These are phyloP conservation scores for Rhinopomastus cyanomelas DNA, from an alignment of 2,113 vertebrate species.

Conservation along the genomic window DNA sequence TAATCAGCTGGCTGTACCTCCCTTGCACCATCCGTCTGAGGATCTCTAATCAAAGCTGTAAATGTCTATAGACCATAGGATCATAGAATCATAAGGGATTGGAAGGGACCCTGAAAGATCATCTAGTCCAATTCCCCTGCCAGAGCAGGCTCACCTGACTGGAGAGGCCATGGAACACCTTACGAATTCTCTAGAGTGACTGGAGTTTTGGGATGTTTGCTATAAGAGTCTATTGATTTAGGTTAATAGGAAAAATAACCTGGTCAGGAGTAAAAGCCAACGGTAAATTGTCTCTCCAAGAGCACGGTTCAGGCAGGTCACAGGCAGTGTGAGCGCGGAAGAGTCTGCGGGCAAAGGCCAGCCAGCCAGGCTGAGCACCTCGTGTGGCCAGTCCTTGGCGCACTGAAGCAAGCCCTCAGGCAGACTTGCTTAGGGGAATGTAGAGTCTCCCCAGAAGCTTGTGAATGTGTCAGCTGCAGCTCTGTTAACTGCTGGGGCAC, in stretches of 20 bases:
- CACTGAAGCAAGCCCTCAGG: accelerated
- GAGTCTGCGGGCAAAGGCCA: neutral
- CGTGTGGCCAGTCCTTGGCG: neutral
- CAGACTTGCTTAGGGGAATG: neutral
- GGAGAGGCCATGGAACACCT: slow-evolving; percentile 34
- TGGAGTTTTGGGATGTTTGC: slow-evolving; percentile 45
- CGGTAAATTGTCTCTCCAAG: neutral
- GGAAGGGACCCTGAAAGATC: too few species aligned
- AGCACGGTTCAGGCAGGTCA: accelerated
- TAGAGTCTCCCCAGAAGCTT: neutral
- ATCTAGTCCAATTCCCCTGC: too few species aligned
- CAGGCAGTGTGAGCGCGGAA: neutral
- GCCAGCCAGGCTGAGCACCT: accelerated
- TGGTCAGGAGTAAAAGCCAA: slow-evolving; percentile 3
- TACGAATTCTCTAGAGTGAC: slow-evolving; percentile 48
- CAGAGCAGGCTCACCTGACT: too few species aligned
- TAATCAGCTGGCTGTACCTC: slow-evolving; percentile 27
- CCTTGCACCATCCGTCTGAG: neutral
- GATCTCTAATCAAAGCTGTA: slow-evolving; percentile 41
- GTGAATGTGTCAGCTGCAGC: neutral
- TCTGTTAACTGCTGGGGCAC: accelerated
- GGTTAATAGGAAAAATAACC: slow-evolving; percentile 49
- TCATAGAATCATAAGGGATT: too few species aligned
- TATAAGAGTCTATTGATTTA: slow-evolving; percentile 55
- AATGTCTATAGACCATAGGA: slow-evolving; percentile 61